A percentile compares a stretch with the other conserved stretches of the same genome.
Evolutionary conservation across 2,797 vertebrate species (phyloP).

Genomic region (Channallabes apus): DNA sequence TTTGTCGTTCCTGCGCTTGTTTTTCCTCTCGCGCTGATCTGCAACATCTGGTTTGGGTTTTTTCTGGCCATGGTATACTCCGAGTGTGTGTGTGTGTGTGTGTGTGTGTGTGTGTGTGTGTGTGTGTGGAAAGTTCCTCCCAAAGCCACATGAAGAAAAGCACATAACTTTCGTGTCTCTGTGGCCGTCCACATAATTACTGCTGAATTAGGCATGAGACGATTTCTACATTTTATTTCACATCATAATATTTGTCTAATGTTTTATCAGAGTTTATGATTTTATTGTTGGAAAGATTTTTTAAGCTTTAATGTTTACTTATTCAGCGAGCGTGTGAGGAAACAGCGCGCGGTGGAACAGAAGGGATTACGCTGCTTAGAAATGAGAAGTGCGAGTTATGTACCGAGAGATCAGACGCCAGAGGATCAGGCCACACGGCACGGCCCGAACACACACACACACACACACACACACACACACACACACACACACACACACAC

Average conservation of each 20-base stretch:
- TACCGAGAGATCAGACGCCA: not conserved
- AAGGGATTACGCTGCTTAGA: not conserved
- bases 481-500: too few relatives aligned
- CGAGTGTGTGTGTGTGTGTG: constrained; percentile 36
- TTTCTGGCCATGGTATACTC: constrained; percentile 67
- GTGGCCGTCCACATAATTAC: constrained; percentile 64
- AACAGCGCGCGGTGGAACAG: not conserved
- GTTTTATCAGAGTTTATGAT: constrained; percentile 13
- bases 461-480: too few relatives aligned
- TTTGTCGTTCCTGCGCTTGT: constrained; percentile 67
- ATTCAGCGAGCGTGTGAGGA: not conserved
- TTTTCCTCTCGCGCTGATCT: constrained; percentile 73
- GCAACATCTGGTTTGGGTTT: constrained; percentile 76
- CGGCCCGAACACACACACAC: too few relatives aligned
- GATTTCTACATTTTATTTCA: constrained; percentile 12
- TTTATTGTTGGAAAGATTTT: constrained; percentile 11
- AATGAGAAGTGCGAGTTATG: not conserved
- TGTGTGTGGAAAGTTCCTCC: constrained; percentile 43
- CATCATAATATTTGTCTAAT: constrained; percentile 7
- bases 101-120: constrained; percentile 27
- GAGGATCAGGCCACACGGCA: not conserved
- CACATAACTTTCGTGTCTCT: constrained; percentile 59
- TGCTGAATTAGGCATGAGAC: constrained; percentile 43
- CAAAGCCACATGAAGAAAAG: constrained; percentile 31
- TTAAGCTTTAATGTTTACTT: not conserved